These are phyloP conservation scores for Umimayanthus chanpuru DNA, from an alignment of 92 coral and sea anemone species.

Conservation along the genomic window DNA sequence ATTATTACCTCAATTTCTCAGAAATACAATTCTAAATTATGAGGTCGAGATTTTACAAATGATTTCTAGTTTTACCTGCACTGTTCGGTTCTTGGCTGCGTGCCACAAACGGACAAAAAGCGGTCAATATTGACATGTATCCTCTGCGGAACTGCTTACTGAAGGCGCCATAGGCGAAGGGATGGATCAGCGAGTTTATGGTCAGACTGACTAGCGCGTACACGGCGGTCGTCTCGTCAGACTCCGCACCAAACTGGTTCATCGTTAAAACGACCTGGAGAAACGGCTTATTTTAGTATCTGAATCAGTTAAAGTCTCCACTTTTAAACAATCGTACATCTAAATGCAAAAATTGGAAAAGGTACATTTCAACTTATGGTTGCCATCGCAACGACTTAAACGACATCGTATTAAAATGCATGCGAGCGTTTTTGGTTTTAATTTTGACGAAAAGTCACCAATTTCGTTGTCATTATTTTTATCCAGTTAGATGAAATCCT, in stretches of 20 bases:
- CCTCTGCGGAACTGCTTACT: conserved; percentile 65
- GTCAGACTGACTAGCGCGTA: conserved; percentile 73
- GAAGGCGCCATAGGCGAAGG: conserved; percentile 65
- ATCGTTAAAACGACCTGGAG: conserved; percentile 65
- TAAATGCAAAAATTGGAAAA: no score
- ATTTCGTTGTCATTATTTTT: no score
- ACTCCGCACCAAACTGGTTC: conserved; percentile 55
- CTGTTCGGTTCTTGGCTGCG: background rate
- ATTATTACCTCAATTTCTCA: no score
- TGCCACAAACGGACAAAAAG: conserved; percentile 18
- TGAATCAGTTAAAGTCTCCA: background rate
- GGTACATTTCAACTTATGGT: no score
- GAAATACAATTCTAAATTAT: no score
- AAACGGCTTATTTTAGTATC: background rate
- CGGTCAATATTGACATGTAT: conserved; percentile 46
- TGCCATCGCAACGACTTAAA: no score
- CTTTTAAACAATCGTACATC: no score
- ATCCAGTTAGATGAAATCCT: no score
- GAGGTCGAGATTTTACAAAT: no score
- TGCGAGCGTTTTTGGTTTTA: no score
- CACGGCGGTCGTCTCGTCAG: conserved; percentile 69
- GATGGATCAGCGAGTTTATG: conserved; percentile 69
- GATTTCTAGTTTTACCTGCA: background rate
- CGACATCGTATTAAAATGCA: no score
- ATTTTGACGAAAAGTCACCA: no score